These are phyloP conservation scores for Ariopsis seemanni DNA, from an alignment of 2,113 vertebrate genomes.

Conservation along the genomic window DNA sequence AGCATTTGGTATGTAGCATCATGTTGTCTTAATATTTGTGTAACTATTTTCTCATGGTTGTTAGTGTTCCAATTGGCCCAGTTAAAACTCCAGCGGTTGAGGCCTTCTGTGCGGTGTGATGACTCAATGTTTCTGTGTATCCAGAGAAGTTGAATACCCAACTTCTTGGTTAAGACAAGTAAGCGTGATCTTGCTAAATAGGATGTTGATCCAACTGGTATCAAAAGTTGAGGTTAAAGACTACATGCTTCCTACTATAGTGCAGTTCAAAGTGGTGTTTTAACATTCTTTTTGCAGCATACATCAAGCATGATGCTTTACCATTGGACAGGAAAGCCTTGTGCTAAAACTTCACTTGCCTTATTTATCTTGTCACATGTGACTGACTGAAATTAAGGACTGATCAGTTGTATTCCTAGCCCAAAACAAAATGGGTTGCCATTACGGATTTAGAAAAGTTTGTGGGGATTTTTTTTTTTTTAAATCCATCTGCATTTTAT, in stretches of 20 bases:
- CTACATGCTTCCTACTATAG: too few species aligned
- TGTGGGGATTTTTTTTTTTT: too few species aligned
- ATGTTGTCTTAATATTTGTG: not conserved
- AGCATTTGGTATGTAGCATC: not conserved
- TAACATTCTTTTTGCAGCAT: too few species aligned
- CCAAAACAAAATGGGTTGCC: not conserved
- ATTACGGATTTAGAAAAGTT: too few species aligned
- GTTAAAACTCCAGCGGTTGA: not conserved
- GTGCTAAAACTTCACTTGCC: too few species aligned
- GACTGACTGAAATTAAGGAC: too few species aligned
- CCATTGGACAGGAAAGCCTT: too few species aligned
- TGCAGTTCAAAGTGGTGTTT: not conserved
- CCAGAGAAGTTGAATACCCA: not conserved
- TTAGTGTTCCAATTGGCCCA: not conserved
- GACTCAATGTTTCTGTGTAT: slow-evolving; percentile 44
- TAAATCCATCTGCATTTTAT: not conserved
- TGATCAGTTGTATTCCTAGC: not conserved
- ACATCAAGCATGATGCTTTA: too few species aligned
- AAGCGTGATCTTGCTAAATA: not conserved
- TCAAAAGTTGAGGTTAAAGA: too few species aligned
- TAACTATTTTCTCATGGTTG: not conserved
- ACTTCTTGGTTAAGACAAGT: slow-evolving; percentile 56
- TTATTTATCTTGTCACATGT: too few species aligned
- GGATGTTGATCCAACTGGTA: too few species aligned
- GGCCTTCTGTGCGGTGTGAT: slow-evolving; percentile 43